Base-by-base conservation (phyloP, 2,113 vertebrate genomes). In the Stigmatopora nigra region DNA sequence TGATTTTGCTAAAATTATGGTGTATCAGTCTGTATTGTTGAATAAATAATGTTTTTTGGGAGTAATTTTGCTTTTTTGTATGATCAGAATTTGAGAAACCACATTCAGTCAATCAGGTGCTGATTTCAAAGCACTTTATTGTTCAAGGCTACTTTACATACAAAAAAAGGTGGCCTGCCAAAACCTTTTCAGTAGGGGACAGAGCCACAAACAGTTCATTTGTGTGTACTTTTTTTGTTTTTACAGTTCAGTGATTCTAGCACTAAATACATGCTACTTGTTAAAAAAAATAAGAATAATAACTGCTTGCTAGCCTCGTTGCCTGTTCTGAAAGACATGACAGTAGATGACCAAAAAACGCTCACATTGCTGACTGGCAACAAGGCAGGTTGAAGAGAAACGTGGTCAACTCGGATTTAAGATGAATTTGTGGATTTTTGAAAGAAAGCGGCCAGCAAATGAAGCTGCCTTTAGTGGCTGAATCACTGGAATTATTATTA, bases 71-170 rank as follows among this genome's bases (percentile, higher is more conserved):
- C 51, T 51, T 2, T 35, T 41, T 6, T 15, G 38, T 31, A 15
- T 20, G 44, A 47, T 12, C n/a, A 22, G 3, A 31, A 31, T 31
- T 31, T 31, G 25, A 31, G 13, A 3, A 63, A 16, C 11, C 15
- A 35, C 8, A 31, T 31, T 31, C 25, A 51, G 63, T n/a, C 57
- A 70, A 45, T 52, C 74, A 80, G 59, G 38, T 38, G n/a, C 87
- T 92, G 92, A 92, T 96, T 95, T 97, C 95, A 98, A 95, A 98
- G 97, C 96, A 96, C 93, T 98, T 99, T 99, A 98, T 99, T 99
- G 95, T 95, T 98, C 94, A 92, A 97, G 95, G 95, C 95, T 98
- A 97, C 93, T 95, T 94, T 92, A 94, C 94, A 92, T 98, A 98
- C 93, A 98, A 96, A 98, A 96, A 94, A 94, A 93, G 91, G 93